Percentiles rank a stretch among this genome's conserved stretches.
Evolutionary conservation across 2,797 vertebrate species (phyloP).

Genomic region (Pteropus rufus): DNA sequence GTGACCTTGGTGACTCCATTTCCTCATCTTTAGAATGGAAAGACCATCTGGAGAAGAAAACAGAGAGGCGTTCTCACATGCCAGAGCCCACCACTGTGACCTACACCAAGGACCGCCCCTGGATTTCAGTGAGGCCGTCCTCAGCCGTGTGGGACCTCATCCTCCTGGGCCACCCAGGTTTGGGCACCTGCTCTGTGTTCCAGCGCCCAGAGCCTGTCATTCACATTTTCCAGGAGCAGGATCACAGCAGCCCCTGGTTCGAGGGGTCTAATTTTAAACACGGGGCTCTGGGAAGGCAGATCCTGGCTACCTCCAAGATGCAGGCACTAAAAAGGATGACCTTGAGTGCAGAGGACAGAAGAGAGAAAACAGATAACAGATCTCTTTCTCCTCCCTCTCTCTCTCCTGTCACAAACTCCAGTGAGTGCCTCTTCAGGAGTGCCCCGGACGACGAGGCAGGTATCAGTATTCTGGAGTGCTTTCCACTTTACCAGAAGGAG

Average conservation of each 20-base stretch:
- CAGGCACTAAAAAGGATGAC: constrained; percentile 29
- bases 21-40: not conserved
- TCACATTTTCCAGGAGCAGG: not conserved
- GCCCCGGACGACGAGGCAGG: not conserved
- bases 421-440: not conserved
- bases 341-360: not conserved
- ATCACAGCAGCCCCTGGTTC: not conserved
- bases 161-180: not conserved
- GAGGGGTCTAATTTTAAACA: constrained; percentile 61
- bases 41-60: not conserved
- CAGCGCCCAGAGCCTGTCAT: not conserved
- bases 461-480: not conserved
- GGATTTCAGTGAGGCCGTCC: not conserved
- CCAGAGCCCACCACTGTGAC: not conserved
- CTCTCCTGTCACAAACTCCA: not conserved
- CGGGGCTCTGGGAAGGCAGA: not conserved
- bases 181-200: not conserved
- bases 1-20: not conserved
- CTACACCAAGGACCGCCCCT: not conserved
- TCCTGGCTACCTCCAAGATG: not conserved
- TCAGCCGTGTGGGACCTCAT: not conserved
- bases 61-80: not conserved
- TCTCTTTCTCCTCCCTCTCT: not conserved
- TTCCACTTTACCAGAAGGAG: not conserved
- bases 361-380: not conserved